These are phyloP conservation scores for Phalacrocorax carbo DNA, from an alignment of 2,113 vertebrate species.

Conservation along the genomic window DNA sequence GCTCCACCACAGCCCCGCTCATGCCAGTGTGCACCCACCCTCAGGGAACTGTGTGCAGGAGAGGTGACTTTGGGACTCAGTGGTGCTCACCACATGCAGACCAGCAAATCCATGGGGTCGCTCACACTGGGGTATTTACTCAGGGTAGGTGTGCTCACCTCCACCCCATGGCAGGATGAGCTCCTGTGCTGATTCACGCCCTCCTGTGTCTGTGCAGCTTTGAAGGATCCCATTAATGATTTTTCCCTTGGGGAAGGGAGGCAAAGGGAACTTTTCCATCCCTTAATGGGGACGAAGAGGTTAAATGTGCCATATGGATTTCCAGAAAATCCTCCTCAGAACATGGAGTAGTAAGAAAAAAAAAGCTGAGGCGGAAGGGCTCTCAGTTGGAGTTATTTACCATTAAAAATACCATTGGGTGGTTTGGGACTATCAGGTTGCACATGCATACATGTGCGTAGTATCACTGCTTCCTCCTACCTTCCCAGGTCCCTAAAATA, in stretches of 20 bases:
- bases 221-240: neutral
- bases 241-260: neutral
- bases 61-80: neutral
- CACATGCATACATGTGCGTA: accelerated
- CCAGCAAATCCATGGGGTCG: neutral
- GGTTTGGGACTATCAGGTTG: neutral
- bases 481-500: neutral
- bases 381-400: neutral
- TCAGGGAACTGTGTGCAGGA: accelerated
- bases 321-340: neutral
- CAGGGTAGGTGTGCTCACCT: accelerated
- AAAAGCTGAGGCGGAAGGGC: neutral
- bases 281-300: neutral
- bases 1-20: accelerated
- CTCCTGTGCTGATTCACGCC: accelerated
- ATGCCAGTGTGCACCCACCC: accelerated
- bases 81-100: accelerated
- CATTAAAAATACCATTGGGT: neutral
- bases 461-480: neutral
- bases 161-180: accelerated
- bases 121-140: neutral
- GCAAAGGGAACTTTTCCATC: neutral
- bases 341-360: neutral
- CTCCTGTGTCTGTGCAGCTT: neutral
- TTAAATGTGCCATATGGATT: neutral